Evolutionary conservation across 2,888 invertebrate species (phyloP), one percentile per base, ranked within the genome.

Genomic region (Yponomeuta malinellus): DNA sequence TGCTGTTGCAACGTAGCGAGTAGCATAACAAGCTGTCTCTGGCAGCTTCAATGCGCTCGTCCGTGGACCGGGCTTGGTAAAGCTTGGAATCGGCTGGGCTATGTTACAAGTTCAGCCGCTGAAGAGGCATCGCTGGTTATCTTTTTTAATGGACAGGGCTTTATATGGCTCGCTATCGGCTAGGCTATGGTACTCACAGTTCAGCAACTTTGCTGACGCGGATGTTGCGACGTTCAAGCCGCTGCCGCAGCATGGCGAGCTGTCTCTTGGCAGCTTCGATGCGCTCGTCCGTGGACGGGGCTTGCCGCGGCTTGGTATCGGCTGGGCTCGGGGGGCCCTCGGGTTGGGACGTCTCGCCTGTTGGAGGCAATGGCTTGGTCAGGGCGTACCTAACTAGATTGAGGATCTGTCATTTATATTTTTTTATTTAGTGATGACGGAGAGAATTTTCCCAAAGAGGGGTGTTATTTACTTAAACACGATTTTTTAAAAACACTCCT

Each of bases 171-270:
- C 1, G 33, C 33, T 33, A 33, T 4, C 12, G 12, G 52, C 12
- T 48, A 6, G 6, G 33, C 29, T 31, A 29, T 5, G 8, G 10
- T 70, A 94, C 97, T 95, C 84, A 98, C 97, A 98, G 96, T 85
- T 98, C 98, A 3, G 98, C 97, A 15, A 98, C 98, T 93, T 98
- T 98, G 75, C 98, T 98, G 77, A 98, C 96, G 86, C 97, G 96
- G 74, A 97, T 96, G 83, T 97, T 98, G 76, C 98, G 93, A 73
- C 98, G 93, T 83, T 98, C 98, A 74, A 99, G 90, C 77, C 97
- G 94, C 78, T 95, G 95, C 75, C 95, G 95, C 74, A 98, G 91
- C 81, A 95, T 88, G 71, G 94, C 93, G 74, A 98, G 95, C 86
- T 98, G 96, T 74, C 65, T 29, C 65, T 29, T n/a, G 29, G 95